Conservation (phyloP, 2,113 vertebrate species). For the Isurus oxyrinchus region DNA sequence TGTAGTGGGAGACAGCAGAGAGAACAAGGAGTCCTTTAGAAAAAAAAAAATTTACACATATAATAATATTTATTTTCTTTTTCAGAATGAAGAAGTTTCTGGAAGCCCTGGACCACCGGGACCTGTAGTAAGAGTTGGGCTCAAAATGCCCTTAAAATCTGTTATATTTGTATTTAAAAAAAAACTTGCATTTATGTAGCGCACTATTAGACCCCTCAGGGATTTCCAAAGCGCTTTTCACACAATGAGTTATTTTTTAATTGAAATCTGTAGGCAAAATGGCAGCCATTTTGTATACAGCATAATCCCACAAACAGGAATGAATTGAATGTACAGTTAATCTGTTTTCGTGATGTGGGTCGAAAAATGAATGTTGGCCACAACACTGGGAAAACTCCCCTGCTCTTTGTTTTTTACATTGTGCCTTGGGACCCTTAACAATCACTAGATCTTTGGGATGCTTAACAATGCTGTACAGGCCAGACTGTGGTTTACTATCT, state of each 20-base stretch:
- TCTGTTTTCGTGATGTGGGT: background rate
- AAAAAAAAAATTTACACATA: background rate
- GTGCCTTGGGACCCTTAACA: background rate
- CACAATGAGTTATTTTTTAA: background rate
- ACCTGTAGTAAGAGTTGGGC: background rate
- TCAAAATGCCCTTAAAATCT: background rate
- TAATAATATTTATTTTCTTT: background rate
- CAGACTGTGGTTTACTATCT: background rate
- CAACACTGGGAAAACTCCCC: too few species aligned
- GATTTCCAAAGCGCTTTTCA: background rate
- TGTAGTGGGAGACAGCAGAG: background rate
- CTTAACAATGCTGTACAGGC: background rate
- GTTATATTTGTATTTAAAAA: background rate
- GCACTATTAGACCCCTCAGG: background rate
- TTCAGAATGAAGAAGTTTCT: background rate
- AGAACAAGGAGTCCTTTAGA: background rate
- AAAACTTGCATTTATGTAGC: background rate
- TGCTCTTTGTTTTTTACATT: too few species aligned
- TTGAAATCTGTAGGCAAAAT: background rate
- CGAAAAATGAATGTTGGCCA: too few species aligned
- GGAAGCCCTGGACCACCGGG: background rate
- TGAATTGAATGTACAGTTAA: background rate
- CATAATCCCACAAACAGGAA: background rate
- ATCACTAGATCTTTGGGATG: background rate
- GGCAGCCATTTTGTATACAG: background rate